Evolutionary conservation across 2,888 invertebrate genomes (phyloP), one percentile per base, ranked within the genome.

Genomic region (Drymonia ruficornis): DNA sequence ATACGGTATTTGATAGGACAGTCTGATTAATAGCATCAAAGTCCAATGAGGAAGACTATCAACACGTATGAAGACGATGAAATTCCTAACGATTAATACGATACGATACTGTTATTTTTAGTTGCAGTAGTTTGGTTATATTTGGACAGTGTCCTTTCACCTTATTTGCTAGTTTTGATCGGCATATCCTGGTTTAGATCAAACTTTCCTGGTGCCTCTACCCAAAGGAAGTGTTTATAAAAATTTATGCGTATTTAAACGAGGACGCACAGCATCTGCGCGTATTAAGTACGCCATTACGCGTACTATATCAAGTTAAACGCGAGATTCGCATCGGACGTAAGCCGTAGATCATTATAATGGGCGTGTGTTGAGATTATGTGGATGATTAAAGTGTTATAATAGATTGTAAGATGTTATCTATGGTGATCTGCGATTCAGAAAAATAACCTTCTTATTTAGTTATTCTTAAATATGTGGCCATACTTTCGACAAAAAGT

Each of bases 201-300:
- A n/a, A 5, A 36, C 13, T 7, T 31, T 12, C n/a, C 50, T 55
- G 55, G 49, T 18, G 11, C 1, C 34, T 18, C 49, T 38, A 29
- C 40, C 59, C 44, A 50, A 42, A 66, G 69, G 67, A 72, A 70
- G 68, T 63, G 76, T 69, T 75, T 67, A 71, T 74, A 67, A 59
- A 66, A 72, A 78, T 78, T 80, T 78, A 78, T 74, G 72, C 57
- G 63, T 59, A 65, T 68, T 61, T 76, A 70, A 78, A 70, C 65
- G 71, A 56, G 52, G 48, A 23, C 45, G 46, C 53, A 49, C 48
- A 55, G 48, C 61, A 60, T 65, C 60, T 59, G 54, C 38, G 53
- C 52, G 54, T 56, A 65, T 53, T 58, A 67, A 67, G 63, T 65
- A 52, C 53, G 50, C 57, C 57, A 65, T 68, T 65, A 62, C 44